Evolutionary conservation across 2,888 invertebrate genomes (phyloP), one percentile per base, ranked within the genome.

Genomic region (Acrobeloides nanus): DNA sequence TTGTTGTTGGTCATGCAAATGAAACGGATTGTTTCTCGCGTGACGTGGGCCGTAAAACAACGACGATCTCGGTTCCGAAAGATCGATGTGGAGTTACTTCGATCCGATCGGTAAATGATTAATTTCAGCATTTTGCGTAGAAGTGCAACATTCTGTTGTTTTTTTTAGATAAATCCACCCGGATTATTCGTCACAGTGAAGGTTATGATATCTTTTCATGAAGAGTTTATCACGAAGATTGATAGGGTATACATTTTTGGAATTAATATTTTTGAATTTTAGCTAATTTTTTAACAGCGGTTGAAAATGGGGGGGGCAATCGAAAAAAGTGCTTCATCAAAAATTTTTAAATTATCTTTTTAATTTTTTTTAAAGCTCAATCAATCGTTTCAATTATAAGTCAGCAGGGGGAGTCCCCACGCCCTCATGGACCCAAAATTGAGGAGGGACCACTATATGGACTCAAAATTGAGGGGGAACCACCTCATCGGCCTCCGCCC

Each of bases 151-250:
- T 53, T 12, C 35, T 40, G 20, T 29, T 12, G 15, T 10, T 12
- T 12, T 4, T 55, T 68, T 38, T 47, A 68, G 66, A 55, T 53
- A 21, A 60, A 69, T 46, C 72, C 72, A 15, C 66, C 66, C 21
- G 72, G 72, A 0, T 61, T 71, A 38, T 61, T 66, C 38, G 62
- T 68, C 34, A 68, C 62, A 20, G 62, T 64, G 10, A 74, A 72
- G 49, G 59, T 74, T 23, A 63, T 73, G 59, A 62, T 73, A 29
- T 68, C 69, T 1, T 73, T 73, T 57, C 73, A 73, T 54, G 58
- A 64, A 24, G 63, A 70, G 32, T 73, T 73, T 48, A 49, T 73
- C 37, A 73, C 73, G 17, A 73, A 69, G 55, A 63, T 68, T 26
- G 69, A 69, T 45, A 37, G 62, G 37, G 65, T 61, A 24, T 43